These are phyloP conservation scores for Gila orcuttii DNA, from an alignment of 2,113 vertebrate species.

Conservation along the genomic window DNA sequence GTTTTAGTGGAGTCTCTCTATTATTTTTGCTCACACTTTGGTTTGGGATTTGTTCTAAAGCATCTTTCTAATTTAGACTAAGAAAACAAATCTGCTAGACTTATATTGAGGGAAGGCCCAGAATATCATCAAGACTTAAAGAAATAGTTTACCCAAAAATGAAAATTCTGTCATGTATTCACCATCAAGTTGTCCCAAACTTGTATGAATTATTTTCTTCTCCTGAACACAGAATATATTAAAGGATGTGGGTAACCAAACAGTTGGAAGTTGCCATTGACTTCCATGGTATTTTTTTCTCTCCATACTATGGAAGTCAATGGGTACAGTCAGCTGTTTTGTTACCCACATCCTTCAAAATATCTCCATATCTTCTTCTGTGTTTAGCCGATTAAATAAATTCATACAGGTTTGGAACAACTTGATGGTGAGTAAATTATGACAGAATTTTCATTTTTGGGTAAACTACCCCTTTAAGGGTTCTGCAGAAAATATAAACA, in stretches of 20 bases:
- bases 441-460: neutral
- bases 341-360: neutral
- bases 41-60: neutral
- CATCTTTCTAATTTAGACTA: neutral
- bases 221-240: no score
- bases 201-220: neutral
- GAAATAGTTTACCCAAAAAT: no score
- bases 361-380: neutral
- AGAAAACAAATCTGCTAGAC: neutral
- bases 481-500: neutral
- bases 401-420: neutral
- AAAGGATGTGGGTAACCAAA: neutral
- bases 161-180: neutral
- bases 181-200: neutral
- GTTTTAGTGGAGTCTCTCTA: neutral
- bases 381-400: neutral
- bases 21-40: neutral
- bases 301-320: neutral
- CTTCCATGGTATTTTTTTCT: neutral
- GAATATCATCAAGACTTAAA: neutral
- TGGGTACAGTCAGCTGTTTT: neutral
- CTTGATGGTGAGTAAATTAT: neutral
- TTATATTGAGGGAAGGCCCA: neutral
- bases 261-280: neutral
- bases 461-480: neutral